Evolutionary conservation across 53 echinoderm and acorn worm genomes (phyloP), one percentile per base, ranked within the genome.

Genomic region (Temnopleurus reevesii): DNA sequence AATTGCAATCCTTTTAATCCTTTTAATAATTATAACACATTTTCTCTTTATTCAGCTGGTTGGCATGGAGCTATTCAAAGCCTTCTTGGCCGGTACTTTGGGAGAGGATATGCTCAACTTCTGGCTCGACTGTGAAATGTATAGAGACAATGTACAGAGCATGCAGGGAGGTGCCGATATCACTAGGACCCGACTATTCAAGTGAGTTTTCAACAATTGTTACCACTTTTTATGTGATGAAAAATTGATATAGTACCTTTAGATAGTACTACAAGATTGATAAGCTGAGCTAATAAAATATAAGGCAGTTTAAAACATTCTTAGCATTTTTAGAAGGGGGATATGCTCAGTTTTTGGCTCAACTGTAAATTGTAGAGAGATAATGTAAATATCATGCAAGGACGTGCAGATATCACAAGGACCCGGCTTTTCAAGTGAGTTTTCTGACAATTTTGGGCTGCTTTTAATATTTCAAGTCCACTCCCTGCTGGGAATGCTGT

Each of bases 41-140:
- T 80, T 80, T 21, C 3, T 47, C 3, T 17, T 80, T 46, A 28
- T 90, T 7, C 84, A 95, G 95, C 81, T 97, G 53, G 55, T 90
- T 43, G 98, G 98, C 8, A 95, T 97, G 93, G 95, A 90, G 34
- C 49, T 82, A 27, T 95, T 97, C 77, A 97, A 94, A 91, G 84
- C 90, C 46, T 97, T 97, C 28, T 90, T 95, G 4, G 86, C 84
- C 27, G 89, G 91, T 8, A 97, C 97, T 12, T 87, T 77, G 18
- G 97, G 97, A 45, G 95, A 93, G 60, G 95, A 97, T 49, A 95
- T 97, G 95, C 90, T 97, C 46, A 97, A 97, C 36, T 97, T 95
- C 81, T 97, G 97, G 97, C 77, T 97, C 30, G 97, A 97, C 86
- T 97, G 97, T 95, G 97, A 97, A 81, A 90, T 93, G 55, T 97